Base-by-base conservation (phyloP, 1,140 invertebrate species). In the Helicoverpa zea region DNA sequence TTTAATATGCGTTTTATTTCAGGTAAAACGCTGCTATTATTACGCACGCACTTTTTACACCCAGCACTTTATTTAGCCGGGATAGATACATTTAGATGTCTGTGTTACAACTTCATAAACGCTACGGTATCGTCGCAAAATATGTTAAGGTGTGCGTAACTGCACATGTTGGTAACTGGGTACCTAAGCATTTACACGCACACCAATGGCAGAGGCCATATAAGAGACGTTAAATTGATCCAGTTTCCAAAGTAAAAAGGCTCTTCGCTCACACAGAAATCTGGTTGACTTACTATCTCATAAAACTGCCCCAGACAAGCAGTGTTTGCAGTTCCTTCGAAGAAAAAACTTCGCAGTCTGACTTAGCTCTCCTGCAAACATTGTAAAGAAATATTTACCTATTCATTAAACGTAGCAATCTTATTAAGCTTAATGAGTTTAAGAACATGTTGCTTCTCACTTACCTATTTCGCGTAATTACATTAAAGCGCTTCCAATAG, bases 381-480 rank as follows among this genome's bases (percentile, higher is more conserved):
- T 54, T 49, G 75, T 64, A 66, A 66, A 77, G 61, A 43, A 61
- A 52, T 66, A 43, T 43, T 47, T 49, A 49, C 64, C 43, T 68
- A 77, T 66, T 64, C 75, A 64, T 66, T 77, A 66, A 77, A 66
- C 61, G 59, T 13, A 66, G 49, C 47, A 77, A 66, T 77, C 61
- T 77, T 77, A 77, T 77, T 77, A 54, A 66, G 75, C 47, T 77
- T 77, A 61, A 77, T 64, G 58, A 64, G 59, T 64, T 64, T n/a
- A 77, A 54, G 58, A 77, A 47, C 75, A 56, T 64, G 30, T 52
- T 54, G 61, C 74, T 77, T 58, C 59, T 64, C 61, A 59, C 49
- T 77, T 52, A 77, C 75, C 75, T 64, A 49, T 77, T 77, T 52
- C 49, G 59, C 29, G 59, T 83, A 81, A 85, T 83, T 81, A 82